phyloP scores from a whole-genome alignment of 2,888 invertebrate genomes.

The Apodemia hepburni region DNA sequence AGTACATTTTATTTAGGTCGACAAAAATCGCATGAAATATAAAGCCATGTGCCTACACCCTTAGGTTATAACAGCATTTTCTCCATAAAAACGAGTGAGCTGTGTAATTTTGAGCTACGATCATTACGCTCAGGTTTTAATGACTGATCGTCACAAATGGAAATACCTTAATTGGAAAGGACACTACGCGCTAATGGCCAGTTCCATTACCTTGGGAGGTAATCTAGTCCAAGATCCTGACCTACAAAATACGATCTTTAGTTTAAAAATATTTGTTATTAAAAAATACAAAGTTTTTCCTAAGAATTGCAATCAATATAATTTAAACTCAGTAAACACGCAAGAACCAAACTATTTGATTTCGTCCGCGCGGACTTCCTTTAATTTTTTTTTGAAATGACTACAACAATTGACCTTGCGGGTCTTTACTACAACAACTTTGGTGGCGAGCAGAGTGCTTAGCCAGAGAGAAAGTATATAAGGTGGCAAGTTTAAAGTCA shows the following conservation, averaged over 20 bases:
- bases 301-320: too few species aligned
- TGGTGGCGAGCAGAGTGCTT: too few species aligned
- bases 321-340: too few species aligned
- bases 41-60: background rate
- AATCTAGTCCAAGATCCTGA: constrained; percentile 1
- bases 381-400: too few species aligned
- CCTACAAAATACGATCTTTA: background rate
- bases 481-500: too few species aligned
- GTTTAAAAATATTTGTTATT: background rate
- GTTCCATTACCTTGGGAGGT: background rate
- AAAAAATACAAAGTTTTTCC: background rate
- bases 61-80: background rate
- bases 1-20: background rate
- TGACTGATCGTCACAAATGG: background rate
- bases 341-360: too few species aligned
- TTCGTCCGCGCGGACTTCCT: too few species aligned
- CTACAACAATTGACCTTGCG: too few species aligned
- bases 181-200: background rate
- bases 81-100: background rate
- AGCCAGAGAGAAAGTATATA: too few species aligned
- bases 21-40: background rate
- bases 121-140: background rate
- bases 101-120: background rate
- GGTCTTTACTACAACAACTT: too few species aligned
- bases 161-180: constrained; percentile 5